phyloP scores from a whole-genome alignment of 2,113 vertebrate genomes.

The Phylloscopus trochiloides region DNA sequence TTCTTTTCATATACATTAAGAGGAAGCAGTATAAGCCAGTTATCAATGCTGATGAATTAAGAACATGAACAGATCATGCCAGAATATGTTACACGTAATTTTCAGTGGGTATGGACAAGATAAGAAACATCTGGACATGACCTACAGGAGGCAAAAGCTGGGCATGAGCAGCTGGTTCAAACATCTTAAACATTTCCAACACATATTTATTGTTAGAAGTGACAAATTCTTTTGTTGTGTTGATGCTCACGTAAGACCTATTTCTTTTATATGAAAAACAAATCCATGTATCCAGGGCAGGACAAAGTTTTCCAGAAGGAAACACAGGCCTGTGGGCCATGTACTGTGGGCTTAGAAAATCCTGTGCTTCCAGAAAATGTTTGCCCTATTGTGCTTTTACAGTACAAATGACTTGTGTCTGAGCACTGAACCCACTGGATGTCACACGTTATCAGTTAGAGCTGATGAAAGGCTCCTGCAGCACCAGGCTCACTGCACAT shows the following conservation, averaged over 20 bases:
- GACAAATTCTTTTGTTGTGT: background rate
- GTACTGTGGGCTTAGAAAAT: background rate
- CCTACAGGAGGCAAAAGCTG: background rate
- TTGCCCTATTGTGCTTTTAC: background rate
- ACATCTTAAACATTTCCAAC: background rate
- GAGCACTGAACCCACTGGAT: background rate
- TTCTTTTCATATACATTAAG: background rate
- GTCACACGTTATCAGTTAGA: background rate
- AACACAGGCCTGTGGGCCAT: accelerated
- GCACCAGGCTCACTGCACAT: background rate
- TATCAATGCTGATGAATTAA: background rate
- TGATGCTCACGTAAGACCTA: background rate
- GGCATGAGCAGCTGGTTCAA: background rate
- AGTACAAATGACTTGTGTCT: background rate
- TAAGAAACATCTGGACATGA: background rate
- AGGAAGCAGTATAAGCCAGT: background rate
- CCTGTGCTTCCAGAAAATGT: background rate
- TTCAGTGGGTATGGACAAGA: background rate
- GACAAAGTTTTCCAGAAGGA: background rate
- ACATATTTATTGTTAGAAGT: background rate
- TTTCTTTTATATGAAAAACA: background rate
- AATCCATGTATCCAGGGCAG: background rate
- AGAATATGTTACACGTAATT: background rate
- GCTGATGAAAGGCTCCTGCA: background rate
- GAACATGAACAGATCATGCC: background rate